A percentile compares a stretch with the other conserved stretches of the same genome.
phyloP scores from a whole-genome alignment of 2,888 invertebrate species.

The Gonocerus acuteangulatus region DNA sequence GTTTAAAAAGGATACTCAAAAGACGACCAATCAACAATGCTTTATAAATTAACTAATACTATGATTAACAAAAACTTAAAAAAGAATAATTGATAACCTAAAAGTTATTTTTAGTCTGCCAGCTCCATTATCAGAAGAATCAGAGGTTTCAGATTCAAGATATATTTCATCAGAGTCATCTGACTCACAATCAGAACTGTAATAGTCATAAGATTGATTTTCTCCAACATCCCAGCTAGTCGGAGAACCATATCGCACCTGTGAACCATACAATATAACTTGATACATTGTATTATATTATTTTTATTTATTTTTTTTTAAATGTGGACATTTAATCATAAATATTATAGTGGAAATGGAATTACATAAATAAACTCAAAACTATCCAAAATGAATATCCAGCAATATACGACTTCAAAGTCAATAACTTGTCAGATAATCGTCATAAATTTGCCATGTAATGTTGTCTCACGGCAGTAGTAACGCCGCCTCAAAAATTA shows the following conservation, averaged over 20 bases:
- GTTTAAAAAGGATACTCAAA: no score
- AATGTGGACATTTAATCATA: background rate
- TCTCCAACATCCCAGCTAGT: constrained; percentile 46
- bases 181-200: constrained; percentile 48
- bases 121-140: constrained; percentile 34
- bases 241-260: constrained; percentile 51
- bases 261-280: background rate
- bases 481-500: no score
- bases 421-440: no score
- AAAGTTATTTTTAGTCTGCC: constrained; percentile 32
- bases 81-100: background rate
- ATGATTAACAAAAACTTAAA: no score
- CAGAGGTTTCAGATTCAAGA: constrained; percentile 38
- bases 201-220: constrained; percentile 46
- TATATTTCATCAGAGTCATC: constrained; percentile 43
- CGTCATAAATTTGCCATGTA: no score
- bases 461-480: no score
- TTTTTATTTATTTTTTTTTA: background rate
- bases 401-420: no score
- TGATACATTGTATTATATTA: background rate
- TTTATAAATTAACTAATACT: no score
- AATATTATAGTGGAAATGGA: background rate
- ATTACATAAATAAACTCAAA: no score
- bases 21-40: no score
- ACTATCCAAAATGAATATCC: no score